Conservation (phyloP, 2,888 invertebrate genomes). For the Capitulum mitella region DNA sequence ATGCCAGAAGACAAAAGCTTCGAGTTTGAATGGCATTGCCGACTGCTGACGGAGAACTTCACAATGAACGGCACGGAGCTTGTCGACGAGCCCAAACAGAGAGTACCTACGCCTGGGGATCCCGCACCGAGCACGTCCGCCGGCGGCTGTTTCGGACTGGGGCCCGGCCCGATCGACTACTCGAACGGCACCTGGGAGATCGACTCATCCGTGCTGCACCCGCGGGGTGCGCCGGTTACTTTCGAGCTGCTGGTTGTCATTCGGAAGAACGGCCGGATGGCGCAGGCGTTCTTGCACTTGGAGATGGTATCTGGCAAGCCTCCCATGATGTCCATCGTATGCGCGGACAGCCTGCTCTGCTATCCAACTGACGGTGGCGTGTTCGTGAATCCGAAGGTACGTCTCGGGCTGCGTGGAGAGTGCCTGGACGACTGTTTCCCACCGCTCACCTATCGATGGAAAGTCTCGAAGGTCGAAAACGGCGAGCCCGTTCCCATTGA, state of each 20-base stretch:
- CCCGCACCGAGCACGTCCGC: background rate
- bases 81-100: background rate
- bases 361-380: background rate
- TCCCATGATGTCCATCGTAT: background rate
- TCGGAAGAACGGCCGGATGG: background rate
- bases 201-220: background rate
- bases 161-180: background rate
- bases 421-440: background rate
- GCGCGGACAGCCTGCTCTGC: background rate
- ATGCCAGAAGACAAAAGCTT: constrained; percentile 37
- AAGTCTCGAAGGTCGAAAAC: background rate
- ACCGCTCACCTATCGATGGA: constrained; percentile 14
- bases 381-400: background rate
- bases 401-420: background rate
- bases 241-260: constrained; percentile 2
- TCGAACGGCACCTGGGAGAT: background rate
- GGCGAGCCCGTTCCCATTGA: background rate
- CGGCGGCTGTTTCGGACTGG: background rate
- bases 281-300: background rate
- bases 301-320: constrained; percentile 16
- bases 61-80: background rate
- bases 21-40: background rate
- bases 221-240: background rate
- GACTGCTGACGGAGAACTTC: background rate
- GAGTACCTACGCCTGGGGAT: background rate